Evolutionary conservation across 1,140 invertebrate genomes (phyloP).

Genomic region (Littorina saxatilis): DNA sequence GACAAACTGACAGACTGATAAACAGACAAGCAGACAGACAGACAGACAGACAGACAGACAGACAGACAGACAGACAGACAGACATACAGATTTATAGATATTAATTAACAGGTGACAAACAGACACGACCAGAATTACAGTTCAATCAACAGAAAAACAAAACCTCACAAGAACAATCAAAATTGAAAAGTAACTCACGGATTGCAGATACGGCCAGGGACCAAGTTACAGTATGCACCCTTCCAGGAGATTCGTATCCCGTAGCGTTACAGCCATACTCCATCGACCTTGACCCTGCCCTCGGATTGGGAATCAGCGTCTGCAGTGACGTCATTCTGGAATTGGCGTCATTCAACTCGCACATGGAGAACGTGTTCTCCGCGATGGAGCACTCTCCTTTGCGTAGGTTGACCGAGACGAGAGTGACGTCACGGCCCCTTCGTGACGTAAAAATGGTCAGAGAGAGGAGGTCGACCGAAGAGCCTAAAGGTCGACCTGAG

Average conservation of each 20-base stretch:
- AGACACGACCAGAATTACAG: not conserved
- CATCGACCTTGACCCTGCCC: not conserved
- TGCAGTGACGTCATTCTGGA: constrained; percentile 13
- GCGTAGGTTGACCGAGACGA: constrained; percentile 30
- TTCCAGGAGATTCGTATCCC: not conserved
- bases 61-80: not conserved
- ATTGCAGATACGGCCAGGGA: not conserved
- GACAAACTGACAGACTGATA: not conserved
- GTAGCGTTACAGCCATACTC: constrained; percentile 29
- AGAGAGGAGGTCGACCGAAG: not conserved
- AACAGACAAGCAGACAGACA: not conserved
- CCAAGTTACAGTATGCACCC: constrained; percentile 8
- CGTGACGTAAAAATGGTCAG: constrained; percentile 26
- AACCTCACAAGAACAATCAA: not conserved
- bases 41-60: constrained; percentile 2
- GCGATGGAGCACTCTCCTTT: constrained; percentile 20
- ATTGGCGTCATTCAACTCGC: not conserved
- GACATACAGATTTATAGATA: not conserved
- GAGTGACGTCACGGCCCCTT: not conserved
- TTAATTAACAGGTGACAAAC: not conserved
- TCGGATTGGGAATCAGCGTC: constrained; percentile 28
- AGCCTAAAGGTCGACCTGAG: not conserved
- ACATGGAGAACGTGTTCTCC: constrained; percentile 27
- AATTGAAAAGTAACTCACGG: constrained; percentile 1
- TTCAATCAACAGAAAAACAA: not conserved